A percentile compares a stretch with the other conserved stretches of the same genome.
These are phyloP conservation scores for Entomyzon cyanotis DNA, from an alignment of 2,113 vertebrate species.

Conservation along the genomic window DNA sequence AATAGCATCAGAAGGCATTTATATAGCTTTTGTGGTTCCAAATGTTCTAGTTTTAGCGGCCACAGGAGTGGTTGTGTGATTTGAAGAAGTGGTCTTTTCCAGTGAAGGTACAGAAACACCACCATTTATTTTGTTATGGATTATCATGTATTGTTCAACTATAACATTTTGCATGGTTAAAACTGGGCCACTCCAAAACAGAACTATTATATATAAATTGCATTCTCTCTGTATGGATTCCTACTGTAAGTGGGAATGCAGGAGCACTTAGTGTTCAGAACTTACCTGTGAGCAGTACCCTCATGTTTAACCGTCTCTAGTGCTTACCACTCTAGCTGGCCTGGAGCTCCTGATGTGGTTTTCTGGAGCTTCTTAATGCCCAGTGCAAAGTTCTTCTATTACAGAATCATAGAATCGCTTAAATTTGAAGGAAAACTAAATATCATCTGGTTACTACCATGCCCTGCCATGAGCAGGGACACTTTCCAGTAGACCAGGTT, in stretches of 20 bases:
- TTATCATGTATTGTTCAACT: neutral
- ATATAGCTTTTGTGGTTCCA: neutral
- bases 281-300: accelerated
- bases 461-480: neutral
- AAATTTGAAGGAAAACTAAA: neutral
- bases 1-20: neutral
- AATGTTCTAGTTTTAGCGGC: neutral
- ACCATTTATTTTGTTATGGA: neutral
- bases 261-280: neutral
- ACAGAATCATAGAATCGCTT: neutral
- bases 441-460: neutral
- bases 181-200: neutral
- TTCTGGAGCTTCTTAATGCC: neutral
- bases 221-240: neutral
- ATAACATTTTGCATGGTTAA: neutral
- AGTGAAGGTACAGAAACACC: neutral
- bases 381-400: neutral
- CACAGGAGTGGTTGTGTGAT: neutral
- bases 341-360: neutral
- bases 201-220: neutral
- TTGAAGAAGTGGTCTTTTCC: neutral
- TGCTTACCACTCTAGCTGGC: neutral
- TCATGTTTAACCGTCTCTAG: accelerated
- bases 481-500: neutral
- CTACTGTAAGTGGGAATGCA: neutral